A percentile compares a stretch with the other conserved stretches of the same genome.
phyloP scores from a whole-genome alignment of 2,113 vertebrate species.

The Origma solitaria region DNA sequence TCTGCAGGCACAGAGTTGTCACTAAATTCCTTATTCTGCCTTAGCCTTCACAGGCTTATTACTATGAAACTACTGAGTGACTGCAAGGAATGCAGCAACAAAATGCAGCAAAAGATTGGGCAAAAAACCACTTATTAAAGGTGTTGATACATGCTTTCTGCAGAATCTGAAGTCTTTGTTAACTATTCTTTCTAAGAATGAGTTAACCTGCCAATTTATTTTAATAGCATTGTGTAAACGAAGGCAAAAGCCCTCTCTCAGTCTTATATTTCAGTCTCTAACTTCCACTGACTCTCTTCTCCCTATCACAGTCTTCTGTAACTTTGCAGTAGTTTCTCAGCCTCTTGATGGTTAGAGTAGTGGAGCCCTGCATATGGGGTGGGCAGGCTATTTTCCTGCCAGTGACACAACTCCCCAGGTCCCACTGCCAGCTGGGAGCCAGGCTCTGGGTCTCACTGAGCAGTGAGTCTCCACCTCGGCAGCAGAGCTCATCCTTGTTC shows the following conservation, averaged over 20 bases:
- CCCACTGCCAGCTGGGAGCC: not conserved
- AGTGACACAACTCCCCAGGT: not conserved
- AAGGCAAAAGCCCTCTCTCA: rapidly evolving
- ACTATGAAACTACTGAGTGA: not conserved
- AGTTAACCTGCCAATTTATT: not conserved
- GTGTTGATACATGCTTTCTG: not conserved
- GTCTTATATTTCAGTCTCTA: not conserved
- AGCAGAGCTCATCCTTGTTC: not conserved
- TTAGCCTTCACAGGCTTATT: not conserved
- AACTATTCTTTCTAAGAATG: not conserved
- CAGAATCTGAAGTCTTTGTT: not conserved
- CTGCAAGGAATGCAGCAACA: not conserved
- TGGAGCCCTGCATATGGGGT: too few species aligned
- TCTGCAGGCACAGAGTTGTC: not conserved
- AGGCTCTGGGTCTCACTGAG: not conserved
- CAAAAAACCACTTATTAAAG: not conserved
- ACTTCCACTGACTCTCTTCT: not conserved
- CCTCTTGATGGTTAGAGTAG: not conserved
- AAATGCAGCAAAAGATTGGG: not conserved
- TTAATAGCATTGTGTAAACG: not conserved
- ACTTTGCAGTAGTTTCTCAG: not conserved
- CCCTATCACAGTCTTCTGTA: not conserved
- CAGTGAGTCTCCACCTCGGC: not conserved
- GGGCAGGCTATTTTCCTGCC: not conserved
- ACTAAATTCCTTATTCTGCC: not conserved